Base-by-base conservation (phyloP, 30 jellyfish, hydroid and myxozoan genomes). In the Aurelia aurita region DNA sequence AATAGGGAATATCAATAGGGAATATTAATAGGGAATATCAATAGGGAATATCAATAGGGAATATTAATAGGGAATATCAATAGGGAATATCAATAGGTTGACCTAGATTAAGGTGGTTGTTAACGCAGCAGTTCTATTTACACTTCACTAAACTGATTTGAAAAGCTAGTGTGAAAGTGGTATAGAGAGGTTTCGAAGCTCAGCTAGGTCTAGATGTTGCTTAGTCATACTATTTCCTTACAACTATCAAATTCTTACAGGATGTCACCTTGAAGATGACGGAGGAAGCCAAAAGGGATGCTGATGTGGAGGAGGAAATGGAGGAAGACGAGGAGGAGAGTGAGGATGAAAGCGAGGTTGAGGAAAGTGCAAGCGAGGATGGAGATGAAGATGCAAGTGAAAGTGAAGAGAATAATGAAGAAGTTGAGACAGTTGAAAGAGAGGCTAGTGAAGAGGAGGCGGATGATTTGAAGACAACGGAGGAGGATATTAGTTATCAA, bases 241-340 rank as follows among this genome's bases (percentile, higher is more conserved):
- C 64, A 10, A 59, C 2, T 63, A 20, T 61, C 47, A 12, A 39
- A 53, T 31, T 65, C 46, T 29, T 21, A n/a, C 68, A 90, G 97
- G 92, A 90, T 7, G 92, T 90, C 10, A 90, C 97, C 26, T 51
- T 90, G 85, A 76, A 90, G 62, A 74, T 90, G 91, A 84, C 89
- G 10, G 82, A 64, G 34, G 64, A 67, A 39, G 51, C 35, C 43
- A 23, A 57, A 31, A 46, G 19, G 16, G 88, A 43, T 3, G 89
- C 82, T 11, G 88, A 82, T 23, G 74, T 32, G 55, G 88, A 83
- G 44, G 90, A 74, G 2, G 94, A 80, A 11, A 76, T 31, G 3
- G 90, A 74, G 3, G 90, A 83, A 11, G 95, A 81, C 8, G 91
- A 89, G 20, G 83, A 60, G 63, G 95, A 81, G 32, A 74, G 75